Conservation (phyloP, 2,888 invertebrate species). For the Hecatera dysodea region DNA sequence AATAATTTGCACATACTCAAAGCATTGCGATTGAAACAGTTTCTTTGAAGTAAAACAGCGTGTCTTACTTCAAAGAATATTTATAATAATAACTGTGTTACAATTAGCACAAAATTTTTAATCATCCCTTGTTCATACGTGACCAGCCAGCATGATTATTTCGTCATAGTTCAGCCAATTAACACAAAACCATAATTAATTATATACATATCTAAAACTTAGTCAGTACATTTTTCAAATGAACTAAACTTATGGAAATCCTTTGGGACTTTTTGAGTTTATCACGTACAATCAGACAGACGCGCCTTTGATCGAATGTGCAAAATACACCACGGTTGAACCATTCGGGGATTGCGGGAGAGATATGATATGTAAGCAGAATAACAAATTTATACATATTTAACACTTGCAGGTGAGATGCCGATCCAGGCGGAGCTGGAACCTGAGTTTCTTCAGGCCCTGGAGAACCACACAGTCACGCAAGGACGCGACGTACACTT, state of each 20-base stretch:
- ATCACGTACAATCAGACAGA: no score
- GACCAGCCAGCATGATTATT: background rate
- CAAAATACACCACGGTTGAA: background rate
- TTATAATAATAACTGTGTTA: background rate
- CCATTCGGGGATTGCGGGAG: background rate
- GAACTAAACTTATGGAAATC: no score
- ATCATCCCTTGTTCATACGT: background rate
- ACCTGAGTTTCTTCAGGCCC: slow-evolving; percentile 95
- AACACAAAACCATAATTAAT: no score
- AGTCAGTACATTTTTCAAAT: no score
- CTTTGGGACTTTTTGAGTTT: no score
- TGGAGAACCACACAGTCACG: slow-evolving; percentile 96
- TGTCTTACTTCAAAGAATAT: background rate
- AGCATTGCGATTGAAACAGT: slow-evolving; percentile 11
- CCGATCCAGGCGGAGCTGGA: slow-evolving; percentile 92
- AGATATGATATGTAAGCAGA: background rate
- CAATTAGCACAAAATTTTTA: no score
- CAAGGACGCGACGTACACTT: slow-evolving; percentile 97
- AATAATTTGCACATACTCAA: slow-evolving; percentile 10
- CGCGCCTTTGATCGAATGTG: no score
- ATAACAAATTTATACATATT: background rate
- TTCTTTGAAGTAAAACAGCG: background rate
- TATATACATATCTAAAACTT: no score
- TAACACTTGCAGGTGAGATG: slow-evolving; percentile 92
- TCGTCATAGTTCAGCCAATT: no score